Evolutionary conservation across 2,113 vertebrate species (phyloP), one percentile per base, ranked within the genome.

Genomic region (Urocolius indicus): DNA sequence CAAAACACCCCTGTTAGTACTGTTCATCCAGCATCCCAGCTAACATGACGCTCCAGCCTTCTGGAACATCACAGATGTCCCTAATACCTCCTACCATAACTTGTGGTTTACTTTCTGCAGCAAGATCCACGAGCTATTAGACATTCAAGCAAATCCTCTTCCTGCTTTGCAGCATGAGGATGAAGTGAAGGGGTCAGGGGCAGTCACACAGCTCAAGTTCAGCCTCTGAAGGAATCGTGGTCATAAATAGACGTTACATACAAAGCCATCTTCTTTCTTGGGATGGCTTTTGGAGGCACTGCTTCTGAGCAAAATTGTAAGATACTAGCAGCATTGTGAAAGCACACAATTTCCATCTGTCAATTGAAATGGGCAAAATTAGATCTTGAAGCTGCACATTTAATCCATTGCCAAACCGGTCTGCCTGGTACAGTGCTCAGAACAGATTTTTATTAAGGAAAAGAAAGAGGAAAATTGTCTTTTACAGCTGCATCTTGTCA

Each of bases 301-400:
- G 55, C 72, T 78, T 41, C 82, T 1, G 59, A 92, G 84, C 49
- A 34, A n/a, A 69, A 62, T 0, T 1, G 38, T 13, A 9, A 52
- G 68, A 87, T 24, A 65, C 68, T 69, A 27, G 62, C 49, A 43
- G 68, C 94, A 95, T 76, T 67, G 89, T 59, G 90, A 78, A 84
- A 52, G 58, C 61, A 16, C 85, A 77, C 87, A 48, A 88, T 83
- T 93, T 81, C 96, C 95, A 95, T 96, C 96, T 96, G 96, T 96
- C 96, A 87, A 4, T 15, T 49, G 71, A 46, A 93, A 95, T 4
- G 30, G 78, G 94, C 77, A 85, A 90, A 93, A 92, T 76, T 58
- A 96, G 92, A 96, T 93, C 89, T 73, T 2, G 0, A 81, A 93
- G 87, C 91, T 0, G 63, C 27, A 46, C 32, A n/a, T 46, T 95